Conservation (phyloP, 2,888 invertebrate genomes). For the Acronicta alni region DNA sequence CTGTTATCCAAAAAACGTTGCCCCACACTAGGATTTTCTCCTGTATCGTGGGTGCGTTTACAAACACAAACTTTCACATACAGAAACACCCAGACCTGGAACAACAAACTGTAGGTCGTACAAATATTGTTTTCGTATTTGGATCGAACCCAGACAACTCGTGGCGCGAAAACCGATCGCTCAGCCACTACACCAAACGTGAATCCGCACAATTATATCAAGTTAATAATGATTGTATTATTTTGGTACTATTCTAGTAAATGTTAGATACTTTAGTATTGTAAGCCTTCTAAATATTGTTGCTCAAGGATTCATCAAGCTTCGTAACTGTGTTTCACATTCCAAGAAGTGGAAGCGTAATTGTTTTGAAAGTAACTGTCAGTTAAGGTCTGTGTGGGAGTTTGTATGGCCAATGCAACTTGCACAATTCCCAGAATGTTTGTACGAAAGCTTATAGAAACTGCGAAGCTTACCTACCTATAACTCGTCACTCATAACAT, state of each 20-base stretch:
- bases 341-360: slow-evolving; percentile 68
- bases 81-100: too few relatives aligned
- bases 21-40: too few relatives aligned
- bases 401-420: slow-evolving; percentile 72
- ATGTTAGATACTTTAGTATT: neutral
- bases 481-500: neutral
- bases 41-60: too few relatives aligned
- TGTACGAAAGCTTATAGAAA: slow-evolving; percentile 66
- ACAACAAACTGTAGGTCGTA: too few relatives aligned
- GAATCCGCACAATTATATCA: too few relatives aligned
- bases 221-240: too few relatives aligned
- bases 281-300: neutral
- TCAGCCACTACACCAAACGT: too few relatives aligned
- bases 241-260: neutral
- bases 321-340: slow-evolving; percentile 44
- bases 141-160: too few relatives aligned
- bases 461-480: neutral
- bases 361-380: slow-evolving; percentile 79
- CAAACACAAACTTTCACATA: too few relatives aligned
- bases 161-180: too few relatives aligned
- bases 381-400: slow-evolving; percentile 71
- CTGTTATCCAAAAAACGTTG: too few relatives aligned
- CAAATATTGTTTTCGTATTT: too few relatives aligned
- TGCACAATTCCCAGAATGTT: slow-evolving; percentile 73
- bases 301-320: slow-evolving; percentile 9